Conservation (phyloP, 92 coral and sea anemone species). For the Epizoanthus fatuus region DNA sequence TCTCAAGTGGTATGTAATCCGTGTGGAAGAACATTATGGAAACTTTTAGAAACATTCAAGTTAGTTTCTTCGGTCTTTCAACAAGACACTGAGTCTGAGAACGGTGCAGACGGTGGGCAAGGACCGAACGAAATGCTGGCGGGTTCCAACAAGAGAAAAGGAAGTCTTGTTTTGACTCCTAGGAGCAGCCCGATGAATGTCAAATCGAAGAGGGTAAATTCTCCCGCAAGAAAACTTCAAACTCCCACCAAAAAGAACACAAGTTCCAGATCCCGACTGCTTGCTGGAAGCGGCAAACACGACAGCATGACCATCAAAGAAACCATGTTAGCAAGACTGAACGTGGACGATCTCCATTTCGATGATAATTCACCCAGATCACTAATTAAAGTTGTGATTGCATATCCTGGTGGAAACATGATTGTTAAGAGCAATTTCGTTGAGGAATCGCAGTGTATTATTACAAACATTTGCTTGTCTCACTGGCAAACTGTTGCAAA, state of each 20-base stretch:
- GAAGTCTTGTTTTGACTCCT: background rate
- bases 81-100: background rate
- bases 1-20: background rate
- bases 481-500: conserved; percentile 44
- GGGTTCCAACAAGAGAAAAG: background rate
- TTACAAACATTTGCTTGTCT: conserved; percentile 14
- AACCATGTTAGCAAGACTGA: background rate
- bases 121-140: background rate
- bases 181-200: conserved; percentile 15
- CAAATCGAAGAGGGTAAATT: background rate
- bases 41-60: background rate
- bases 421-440: conserved; percentile 20
- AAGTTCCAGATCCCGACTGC: background rate
- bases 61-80: background rate
- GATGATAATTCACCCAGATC: background rate
- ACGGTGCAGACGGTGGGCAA: background rate
- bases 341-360: conserved; percentile 34
- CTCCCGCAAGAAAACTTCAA: background rate
- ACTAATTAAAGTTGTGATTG: conserved; percentile 41
- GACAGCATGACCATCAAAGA: conserved; percentile 7
- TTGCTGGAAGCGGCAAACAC: background rate
- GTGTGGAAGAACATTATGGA: background rate
- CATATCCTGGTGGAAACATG: conserved; percentile 30
- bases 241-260: background rate
- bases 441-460: background rate